These are phyloP conservation scores for Accipiter virgatus DNA, from an alignment of 2,113 vertebrate species.

Conservation along the genomic window DNA sequence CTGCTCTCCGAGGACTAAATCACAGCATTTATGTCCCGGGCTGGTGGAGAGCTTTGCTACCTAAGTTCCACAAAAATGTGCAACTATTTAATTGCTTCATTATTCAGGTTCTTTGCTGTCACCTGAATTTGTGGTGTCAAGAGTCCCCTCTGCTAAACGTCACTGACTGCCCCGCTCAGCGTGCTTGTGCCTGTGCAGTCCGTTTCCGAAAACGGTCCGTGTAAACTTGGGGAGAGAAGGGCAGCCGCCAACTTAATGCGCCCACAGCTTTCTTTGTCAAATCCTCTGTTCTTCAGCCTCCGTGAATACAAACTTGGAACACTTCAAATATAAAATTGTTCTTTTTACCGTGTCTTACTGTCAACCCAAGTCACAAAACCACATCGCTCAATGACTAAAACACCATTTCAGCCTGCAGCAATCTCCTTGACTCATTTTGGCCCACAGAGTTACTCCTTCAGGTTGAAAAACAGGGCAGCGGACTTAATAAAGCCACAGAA, in stretches of 20 bases:
- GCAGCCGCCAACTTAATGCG: rapidly evolving
- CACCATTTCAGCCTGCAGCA: background rate
- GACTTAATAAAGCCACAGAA: background rate
- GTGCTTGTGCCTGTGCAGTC: rapidly evolving
- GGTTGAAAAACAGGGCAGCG: background rate
- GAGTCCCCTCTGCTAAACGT: background rate
- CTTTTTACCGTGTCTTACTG: background rate
- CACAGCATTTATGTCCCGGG: rapidly evolving
- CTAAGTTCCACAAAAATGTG: background rate
- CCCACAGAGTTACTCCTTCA: background rate
- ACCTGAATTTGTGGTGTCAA: background rate
- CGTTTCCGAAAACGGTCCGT: background rate
- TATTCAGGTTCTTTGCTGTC: background rate
- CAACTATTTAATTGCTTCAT: background rate
- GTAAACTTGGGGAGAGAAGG: background rate
- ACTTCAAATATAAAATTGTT: background rate
- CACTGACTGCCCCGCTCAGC: background rate
- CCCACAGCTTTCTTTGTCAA: background rate
- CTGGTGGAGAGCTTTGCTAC: background rate
- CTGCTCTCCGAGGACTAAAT: background rate
- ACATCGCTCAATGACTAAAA: background rate
- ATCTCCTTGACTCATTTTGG: background rate
- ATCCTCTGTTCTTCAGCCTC: background rate
- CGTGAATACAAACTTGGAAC: background rate
- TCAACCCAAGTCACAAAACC: background rate